A percentile compares a stretch with the other conserved stretches of the same genome.
These are phyloP conservation scores for Erpobdella octoculata DNA, from an alignment of 2,888 invertebrate species.

Conservation along the genomic window DNA sequence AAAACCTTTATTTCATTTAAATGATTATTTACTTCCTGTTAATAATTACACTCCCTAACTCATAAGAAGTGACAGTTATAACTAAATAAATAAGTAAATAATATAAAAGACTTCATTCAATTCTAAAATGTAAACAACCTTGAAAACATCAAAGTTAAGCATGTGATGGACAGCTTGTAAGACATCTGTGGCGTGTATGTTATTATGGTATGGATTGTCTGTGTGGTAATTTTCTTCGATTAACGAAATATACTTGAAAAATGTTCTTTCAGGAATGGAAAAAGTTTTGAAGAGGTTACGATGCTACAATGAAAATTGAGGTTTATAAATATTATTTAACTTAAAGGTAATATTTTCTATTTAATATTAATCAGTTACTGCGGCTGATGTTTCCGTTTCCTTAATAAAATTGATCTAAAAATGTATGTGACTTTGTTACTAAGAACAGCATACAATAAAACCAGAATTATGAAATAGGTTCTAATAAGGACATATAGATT, in stretches of 20 bases:
- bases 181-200: slow-evolving; percentile 25
- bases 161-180: slow-evolving; percentile 20
- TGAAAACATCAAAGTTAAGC: slow-evolving; percentile 16
- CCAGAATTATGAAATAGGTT: too few relatives aligned
- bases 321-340: not conserved
- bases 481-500: too few relatives aligned
- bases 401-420: too few relatives aligned
- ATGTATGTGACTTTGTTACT: too few relatives aligned
- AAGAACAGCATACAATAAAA: too few relatives aligned
- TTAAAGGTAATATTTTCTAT: not conserved
- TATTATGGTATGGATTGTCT: slow-evolving; percentile 23
- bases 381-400: too few relatives aligned
- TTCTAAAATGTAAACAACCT: not conserved
- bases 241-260: slow-evolving; percentile 4
- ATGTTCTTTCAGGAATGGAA: not conserved
- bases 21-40: too few relatives aligned
- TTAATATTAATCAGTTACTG: not conserved
- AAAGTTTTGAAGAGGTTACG: slow-evolving; percentile 8
- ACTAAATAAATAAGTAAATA: too few relatives aligned
- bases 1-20: too few relatives aligned
- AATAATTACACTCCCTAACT: too few relatives aligned
- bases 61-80: too few relatives aligned
- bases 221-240: slow-evolving; percentile 13
- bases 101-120: not conserved
- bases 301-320: slow-evolving; percentile 2